A percentile compares a stretch with the other conserved stretches of the same genome.
Evolutionary conservation across 30 jellyfish, hydroid and myxozoan species (phyloP).

Genomic region (Sanderia malayensis): DNA sequence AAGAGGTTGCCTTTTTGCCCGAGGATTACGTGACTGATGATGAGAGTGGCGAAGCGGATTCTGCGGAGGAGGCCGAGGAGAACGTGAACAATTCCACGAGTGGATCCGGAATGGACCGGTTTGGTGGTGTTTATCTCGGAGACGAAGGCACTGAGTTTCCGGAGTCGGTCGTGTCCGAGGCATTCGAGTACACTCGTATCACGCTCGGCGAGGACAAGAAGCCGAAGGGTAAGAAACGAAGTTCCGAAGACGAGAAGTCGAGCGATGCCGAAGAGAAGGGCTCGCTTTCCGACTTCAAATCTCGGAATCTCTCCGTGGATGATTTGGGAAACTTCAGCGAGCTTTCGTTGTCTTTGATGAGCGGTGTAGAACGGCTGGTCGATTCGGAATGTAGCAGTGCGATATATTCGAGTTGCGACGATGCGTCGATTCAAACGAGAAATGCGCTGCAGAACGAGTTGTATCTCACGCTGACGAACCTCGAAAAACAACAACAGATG

Average conservation of each 20-base stretch:
- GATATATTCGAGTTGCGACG: conserved; percentile 37
- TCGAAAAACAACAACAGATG: conserved; percentile 51
- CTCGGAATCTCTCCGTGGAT: conserved; percentile 59
- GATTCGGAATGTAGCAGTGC: conserved; percentile 44
- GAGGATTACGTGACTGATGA: conserved; percentile 83
- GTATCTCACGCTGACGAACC: conserved; percentile 43
- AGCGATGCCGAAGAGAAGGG: conserved; percentile 45
- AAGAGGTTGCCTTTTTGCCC: conserved; percentile 66
- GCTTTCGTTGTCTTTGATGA: conserved; percentile 46
- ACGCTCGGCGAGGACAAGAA: conserved; percentile 72
- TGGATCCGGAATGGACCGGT: conserved; percentile 46
- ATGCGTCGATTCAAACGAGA: conserved; percentile 15
- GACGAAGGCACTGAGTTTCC: conserved; percentile 48
- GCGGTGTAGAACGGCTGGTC: conserved; percentile 70
- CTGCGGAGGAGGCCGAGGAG: conserved; percentile 73
- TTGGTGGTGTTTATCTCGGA: conserved; percentile 88
- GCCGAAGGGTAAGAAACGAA: conserved; percentile 41
- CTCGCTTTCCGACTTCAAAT: conserved; percentile 32
- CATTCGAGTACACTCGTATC: conserved; percentile 72
- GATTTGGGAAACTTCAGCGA: conserved; percentile 69
- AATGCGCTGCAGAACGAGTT: conserved; percentile 24
- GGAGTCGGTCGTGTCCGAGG: conserved; percentile 59
- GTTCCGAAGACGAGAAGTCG: conserved; percentile 44
- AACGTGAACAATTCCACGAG: conserved; percentile 33
- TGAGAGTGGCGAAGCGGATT: conserved; percentile 38